Evolutionary conservation across 1,140 invertebrate genomes (phyloP), one percentile per base, ranked within the genome.

Genomic region (Papilio glaucus): DNA sequence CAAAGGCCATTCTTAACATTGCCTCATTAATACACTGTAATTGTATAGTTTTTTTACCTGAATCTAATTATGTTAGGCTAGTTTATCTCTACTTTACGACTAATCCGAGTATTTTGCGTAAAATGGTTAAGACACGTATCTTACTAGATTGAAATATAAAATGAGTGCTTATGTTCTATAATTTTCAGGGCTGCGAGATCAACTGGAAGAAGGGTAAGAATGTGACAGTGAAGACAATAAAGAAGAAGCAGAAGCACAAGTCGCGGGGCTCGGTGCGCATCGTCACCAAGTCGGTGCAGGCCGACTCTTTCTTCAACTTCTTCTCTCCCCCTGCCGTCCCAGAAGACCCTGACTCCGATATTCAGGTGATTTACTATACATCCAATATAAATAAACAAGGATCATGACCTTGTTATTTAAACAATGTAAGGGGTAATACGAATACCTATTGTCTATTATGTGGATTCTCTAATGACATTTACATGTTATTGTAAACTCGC

Each of bases 221-320:
- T 89, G 96, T 99, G 7, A 99, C 99, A 3, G 95, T 99, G 2
- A 99, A 99, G 94, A 97, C 96, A 10, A 96, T 99, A 37, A 98
- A 98, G 90, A 99, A 99, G 95, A 99, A 98, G 92, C 98, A 99
- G 93, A 99, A 99, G 90, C 98, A 99, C 91, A 99, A 99, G 95
- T 97, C 97, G 2, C 95, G 97, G 75, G 98, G 98, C 72, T 96
- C 97, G 7, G 96, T 98, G 74, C 96, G 98, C 84, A 99, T 97
- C 33, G 96, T 99, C 63, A 98, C 97, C 10, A 99, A 99, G 95
- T 97, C 97, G 73, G 97, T 99, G 70, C 97, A 96, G 80, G 97
- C 97, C 70, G 97, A 98, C 89, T 99, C 98, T 0, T 99, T 99
- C 94, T 99, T 99, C 94, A 99, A 99, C 92, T 99, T 99, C 95